Conservation (phyloP, 1,140 invertebrate species). For the Scaptomyza graminum region DNA sequence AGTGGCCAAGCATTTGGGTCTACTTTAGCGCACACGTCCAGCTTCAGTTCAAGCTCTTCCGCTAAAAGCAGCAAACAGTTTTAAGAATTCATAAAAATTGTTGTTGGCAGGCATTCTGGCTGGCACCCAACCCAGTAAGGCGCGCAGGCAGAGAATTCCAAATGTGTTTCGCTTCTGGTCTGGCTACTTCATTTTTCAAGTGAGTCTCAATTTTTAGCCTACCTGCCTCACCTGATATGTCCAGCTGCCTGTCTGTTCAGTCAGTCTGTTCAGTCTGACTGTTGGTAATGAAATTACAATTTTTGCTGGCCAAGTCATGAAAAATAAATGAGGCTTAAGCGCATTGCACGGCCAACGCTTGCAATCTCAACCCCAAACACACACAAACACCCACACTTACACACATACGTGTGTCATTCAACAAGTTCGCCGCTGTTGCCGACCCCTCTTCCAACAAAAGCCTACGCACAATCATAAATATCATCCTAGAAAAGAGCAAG, state of each 20-base stretch:
- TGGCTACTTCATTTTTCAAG: constrained; percentile 75
- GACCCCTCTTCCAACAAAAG: neutral
- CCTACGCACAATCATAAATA: constrained; percentile 73
- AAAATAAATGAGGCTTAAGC: constrained; percentile 83
- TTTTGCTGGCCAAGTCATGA: constrained; percentile 76
- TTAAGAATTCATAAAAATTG: constrained; percentile 82
- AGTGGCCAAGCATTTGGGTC: constrained; percentile 71
- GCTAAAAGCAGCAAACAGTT: constrained; percentile 76
- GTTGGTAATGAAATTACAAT: constrained; percentile 82
- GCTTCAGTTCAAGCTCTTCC: constrained; percentile 25
- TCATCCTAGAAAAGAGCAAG: constrained; percentile 31
- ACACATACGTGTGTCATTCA: constrained; percentile 42
- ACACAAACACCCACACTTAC: constrained; percentile 17
- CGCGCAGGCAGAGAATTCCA: neutral
- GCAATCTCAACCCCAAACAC: constrained; percentile 47
- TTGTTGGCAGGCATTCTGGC: constrained; percentile 27
- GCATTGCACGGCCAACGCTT: constrained; percentile 54
- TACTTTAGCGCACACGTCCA: constrained; percentile 41
- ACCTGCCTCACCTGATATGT: constrained; percentile 27
- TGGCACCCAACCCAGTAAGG: neutral
- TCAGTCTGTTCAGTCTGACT: constrained; percentile 43
- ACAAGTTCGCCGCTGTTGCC: constrained; percentile 50
- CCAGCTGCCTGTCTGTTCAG: constrained; percentile 32
- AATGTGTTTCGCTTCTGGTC: constrained; percentile 18
- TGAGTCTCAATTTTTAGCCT: constrained; percentile 64